Conservation (phyloP, 2,113 vertebrate species). For the Coptodon rendalli region DNA sequence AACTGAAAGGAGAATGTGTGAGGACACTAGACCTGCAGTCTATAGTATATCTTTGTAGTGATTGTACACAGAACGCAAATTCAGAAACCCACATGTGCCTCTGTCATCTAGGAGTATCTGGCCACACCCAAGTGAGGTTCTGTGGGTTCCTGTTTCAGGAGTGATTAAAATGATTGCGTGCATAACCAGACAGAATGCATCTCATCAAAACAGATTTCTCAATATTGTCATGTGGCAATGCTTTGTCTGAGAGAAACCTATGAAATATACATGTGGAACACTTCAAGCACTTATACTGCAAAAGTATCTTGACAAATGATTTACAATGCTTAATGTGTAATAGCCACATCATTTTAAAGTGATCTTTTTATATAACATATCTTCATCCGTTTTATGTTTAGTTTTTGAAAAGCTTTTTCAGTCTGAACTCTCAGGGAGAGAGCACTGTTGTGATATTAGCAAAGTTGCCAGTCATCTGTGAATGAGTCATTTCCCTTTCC, state of each 20-base stretch:
- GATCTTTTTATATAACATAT: background rate
- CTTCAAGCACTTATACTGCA: background rate
- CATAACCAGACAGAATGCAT: background rate
- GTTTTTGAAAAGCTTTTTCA: background rate
- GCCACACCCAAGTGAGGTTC: constrained; percentile 43
- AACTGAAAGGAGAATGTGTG: background rate
- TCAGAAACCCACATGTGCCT: background rate
- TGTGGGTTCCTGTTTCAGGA: background rate
- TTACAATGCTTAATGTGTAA: background rate
- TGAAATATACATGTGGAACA: background rate
- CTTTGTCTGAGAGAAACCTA: background rate
- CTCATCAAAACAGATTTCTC: background rate
- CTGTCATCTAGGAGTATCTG: background rate
- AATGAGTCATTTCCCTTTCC: background rate
- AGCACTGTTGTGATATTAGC: background rate
- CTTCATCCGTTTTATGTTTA: background rate
- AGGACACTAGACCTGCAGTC: background rate
- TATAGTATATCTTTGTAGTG: background rate
- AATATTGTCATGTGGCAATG: background rate
- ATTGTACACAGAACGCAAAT: background rate
- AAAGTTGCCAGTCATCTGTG: background rate
- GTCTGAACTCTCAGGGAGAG: background rate
- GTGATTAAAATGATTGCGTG: background rate
- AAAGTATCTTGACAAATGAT: background rate
- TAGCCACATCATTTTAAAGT: background rate